Conservation (phyloP, 2,888 invertebrate genomes). For the Syrista parreyssii region DNA sequence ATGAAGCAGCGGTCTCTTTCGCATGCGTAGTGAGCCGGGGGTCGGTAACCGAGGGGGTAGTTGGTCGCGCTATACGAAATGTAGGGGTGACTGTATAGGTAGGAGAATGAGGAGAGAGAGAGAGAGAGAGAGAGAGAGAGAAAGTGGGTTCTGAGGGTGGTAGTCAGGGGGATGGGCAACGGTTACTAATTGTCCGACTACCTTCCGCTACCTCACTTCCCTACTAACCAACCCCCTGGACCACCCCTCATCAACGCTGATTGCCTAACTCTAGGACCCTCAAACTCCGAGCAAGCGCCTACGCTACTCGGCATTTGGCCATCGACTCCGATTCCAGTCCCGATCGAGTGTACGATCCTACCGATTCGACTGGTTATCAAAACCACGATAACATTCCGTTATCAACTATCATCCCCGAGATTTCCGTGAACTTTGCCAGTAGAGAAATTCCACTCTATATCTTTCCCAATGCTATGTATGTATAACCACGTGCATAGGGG, state of each 20-base stretch:
- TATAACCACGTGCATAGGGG: background rate
- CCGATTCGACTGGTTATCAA: background rate
- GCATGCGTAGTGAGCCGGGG: constrained; percentile 47
- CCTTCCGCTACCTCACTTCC: constrained; percentile 39
- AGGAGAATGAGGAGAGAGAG: constrained; percentile 14
- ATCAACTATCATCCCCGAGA: background rate
- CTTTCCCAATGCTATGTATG: background rate
- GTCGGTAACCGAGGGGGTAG: constrained; percentile 22
- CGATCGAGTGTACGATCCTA: background rate
- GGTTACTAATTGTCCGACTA: constrained; percentile 62
- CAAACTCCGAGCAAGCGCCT: constrained; percentile 33
- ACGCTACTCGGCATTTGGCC: background rate
- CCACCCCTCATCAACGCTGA: constrained; percentile 64
- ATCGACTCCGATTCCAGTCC: background rate
- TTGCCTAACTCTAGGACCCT: constrained; percentile 65
- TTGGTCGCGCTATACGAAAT: too few species aligned
- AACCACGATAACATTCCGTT: background rate
- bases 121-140: constrained; percentile 9
- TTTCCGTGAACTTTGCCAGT: background rate
- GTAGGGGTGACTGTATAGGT: constrained; percentile 2
- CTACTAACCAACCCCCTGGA: constrained; percentile 27
- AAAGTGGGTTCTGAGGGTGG: constrained; percentile 1
- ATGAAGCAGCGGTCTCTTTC: constrained; percentile 45
- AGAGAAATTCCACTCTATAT: background rate
- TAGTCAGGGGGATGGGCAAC: constrained; percentile 28